A percentile compares a stretch with the other conserved stretches of the same genome.
These are phyloP conservation scores for Tetraneura akinire DNA, from an alignment of 1,140 invertebrate genomes.

Conservation along the genomic window DNA sequence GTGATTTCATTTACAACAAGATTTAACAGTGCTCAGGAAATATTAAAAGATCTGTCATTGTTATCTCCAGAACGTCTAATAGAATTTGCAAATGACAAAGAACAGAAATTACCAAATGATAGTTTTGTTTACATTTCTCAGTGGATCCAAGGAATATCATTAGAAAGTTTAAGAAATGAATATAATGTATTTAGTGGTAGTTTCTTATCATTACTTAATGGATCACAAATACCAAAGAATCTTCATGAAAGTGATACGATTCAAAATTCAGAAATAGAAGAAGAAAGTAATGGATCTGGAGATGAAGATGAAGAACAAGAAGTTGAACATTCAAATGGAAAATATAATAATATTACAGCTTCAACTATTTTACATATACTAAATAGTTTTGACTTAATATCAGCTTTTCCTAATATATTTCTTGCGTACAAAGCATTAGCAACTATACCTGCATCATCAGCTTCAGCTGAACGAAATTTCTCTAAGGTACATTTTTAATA, in stretches of 20 bases:
- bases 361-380: not conserved
- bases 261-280: not conserved
- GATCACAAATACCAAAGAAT: not conserved
- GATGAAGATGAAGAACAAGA: not conserved
- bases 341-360: not conserved
- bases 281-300: not conserved
- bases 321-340: not conserved
- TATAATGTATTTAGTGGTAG: not conserved
- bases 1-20: not conserved
- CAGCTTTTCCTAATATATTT: not conserved
- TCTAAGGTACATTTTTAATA: not conserved
- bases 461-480: not conserved
- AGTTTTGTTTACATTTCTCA: not conserved
- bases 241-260: not conserved
- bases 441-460: not conserved
- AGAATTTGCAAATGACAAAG: not conserved
- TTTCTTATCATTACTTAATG: not conserved
- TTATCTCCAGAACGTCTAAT: not conserved
- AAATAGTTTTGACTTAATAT: conserved; percentile 1
- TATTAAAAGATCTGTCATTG: not conserved
- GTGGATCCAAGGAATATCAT: not conserved
- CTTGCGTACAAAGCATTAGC: not conserved
- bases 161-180: conserved; percentile 3
- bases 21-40: not conserved
- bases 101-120: not conserved